Evolutionary conservation across 1,140 invertebrate genomes (phyloP), one percentile per base, ranked within the genome.

Genomic region (Tetranychus urticae): DNA sequence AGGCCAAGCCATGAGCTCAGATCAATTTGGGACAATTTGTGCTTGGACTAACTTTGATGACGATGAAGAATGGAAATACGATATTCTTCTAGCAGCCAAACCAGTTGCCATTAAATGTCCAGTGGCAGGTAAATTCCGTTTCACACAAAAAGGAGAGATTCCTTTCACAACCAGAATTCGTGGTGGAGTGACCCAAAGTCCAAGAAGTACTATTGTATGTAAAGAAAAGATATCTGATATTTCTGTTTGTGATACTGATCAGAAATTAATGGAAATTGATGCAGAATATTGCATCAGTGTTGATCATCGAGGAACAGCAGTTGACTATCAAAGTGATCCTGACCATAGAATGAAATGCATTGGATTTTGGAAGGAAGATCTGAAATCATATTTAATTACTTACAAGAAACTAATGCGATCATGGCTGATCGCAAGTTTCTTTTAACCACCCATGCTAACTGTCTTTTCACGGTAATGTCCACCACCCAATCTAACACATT

Each of bases 281-380:
- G 89, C 91, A 69, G 90, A 86, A 64, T 93, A 93, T 67, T 97
- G 92, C 71, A 76, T 93, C 5, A 86, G 88, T n/a, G 88, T 97
- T 3, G 90, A 97, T 75, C 82, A 94, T 74, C 79, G 87, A 66
- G 91, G 89, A 59, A 77, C 84, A 68, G 90, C 90, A 6, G 82
- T 92, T 39, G 90, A 91, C 74, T 90, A 91, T 70, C 91, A 91
- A 78, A 89, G 82, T 78, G 86, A 91, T 68, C 88, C 91, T 13
- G 93, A 97, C 78, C 92, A 96, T 68, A 83, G 82, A 70, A 84
- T 97, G 81, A 89, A 91, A 70, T 97, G 93, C 71, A 91, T 97
- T 67, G 93, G 91, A 2, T 97, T 82, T 72, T 97, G 89, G 87
- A 93, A 94, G 72, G 93, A 97, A 71, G 96, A 97, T 79, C 77